Conservation (phyloP, 2,888 invertebrate genomes). For the Dione juno region DNA sequence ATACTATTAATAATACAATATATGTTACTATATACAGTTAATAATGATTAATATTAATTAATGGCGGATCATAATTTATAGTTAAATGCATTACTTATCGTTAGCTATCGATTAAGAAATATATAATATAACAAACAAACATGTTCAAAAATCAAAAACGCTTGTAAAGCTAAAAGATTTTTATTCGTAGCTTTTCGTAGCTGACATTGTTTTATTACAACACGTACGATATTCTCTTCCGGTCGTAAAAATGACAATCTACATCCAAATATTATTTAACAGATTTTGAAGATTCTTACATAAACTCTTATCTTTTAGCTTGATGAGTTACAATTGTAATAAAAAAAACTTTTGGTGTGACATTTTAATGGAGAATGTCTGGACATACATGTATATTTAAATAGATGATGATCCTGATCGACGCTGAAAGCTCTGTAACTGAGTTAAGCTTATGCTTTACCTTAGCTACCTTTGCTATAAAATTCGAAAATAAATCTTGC, state of each 20-base stretch:
- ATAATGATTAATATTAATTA: too few species aligned
- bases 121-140: too few species aligned
- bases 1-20: too few species aligned
- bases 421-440: not conserved
- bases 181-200: not conserved
- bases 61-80: too few species aligned
- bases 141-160: too few species aligned
- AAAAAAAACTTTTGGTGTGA: not conserved
- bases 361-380: not conserved
- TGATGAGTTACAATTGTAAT: not conserved
- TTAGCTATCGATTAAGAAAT: too few species aligned
- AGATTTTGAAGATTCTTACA: not conserved
- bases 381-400: not conserved
- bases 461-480: too few species aligned
- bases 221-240: slow-evolving; percentile 3
- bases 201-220: slow-evolving; percentile 4
- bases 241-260: not conserved
- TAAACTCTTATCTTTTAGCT: not conserved
- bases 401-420: too few species aligned
- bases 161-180: not conserved
- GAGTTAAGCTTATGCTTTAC: not conserved
- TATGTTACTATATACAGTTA: too few species aligned
- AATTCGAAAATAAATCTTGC: not conserved
- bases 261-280: not conserved
- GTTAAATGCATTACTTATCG: too few species aligned